Conservation (phyloP, 1,140 invertebrate species). For the Calephelis virginiensis region DNA sequence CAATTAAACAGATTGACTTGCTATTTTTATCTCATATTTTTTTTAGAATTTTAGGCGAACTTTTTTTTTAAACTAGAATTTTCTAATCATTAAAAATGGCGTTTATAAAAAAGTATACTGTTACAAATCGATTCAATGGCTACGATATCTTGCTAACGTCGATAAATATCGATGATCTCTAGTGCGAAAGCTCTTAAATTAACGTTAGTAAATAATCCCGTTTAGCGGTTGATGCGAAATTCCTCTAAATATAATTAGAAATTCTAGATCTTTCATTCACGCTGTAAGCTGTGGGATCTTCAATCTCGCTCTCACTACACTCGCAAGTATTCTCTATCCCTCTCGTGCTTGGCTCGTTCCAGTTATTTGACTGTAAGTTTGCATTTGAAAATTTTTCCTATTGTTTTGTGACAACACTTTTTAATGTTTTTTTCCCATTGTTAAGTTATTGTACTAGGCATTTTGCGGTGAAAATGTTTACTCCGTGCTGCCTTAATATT, state of each 20-base stretch:
- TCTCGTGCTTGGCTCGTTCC: constrained; percentile 30
- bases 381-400: constrained; percentile 38
- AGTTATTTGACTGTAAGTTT: constrained; percentile 36
- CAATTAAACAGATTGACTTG: no score
- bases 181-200: constrained; percentile 26
- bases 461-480: constrained; percentile 13
- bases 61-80: no score
- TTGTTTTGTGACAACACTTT: constrained; percentile 52
- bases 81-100: no score
- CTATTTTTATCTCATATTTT: no score
- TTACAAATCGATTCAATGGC: no score
- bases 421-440: constrained; percentile 1
- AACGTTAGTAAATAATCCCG: constrained; percentile 12
- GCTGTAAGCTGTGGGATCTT: constrained; percentile 43
- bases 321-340: constrained; percentile 31
- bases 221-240: constrained; percentile 26
- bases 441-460: background rate
- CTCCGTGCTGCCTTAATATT: constrained; percentile 15
- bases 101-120: no score
- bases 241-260: constrained; percentile 46
- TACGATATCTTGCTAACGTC: background rate
- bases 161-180: constrained; percentile 8
- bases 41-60: no score
- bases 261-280: constrained; percentile 48
- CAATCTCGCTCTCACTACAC: constrained; percentile 35